Conservation (phyloP, 2,888 invertebrate genomes). For the Patella pellucida region DNA sequence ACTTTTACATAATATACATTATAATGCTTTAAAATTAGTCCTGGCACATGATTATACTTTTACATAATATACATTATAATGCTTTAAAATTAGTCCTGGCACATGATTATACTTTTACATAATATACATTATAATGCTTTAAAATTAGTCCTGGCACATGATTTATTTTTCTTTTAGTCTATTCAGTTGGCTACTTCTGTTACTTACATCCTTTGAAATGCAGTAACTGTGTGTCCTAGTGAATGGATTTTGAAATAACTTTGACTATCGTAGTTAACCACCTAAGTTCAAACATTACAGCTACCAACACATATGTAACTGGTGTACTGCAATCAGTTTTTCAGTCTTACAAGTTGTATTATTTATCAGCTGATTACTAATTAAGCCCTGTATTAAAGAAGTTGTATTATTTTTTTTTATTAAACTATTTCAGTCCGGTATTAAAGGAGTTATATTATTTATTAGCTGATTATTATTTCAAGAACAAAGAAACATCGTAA, state of each 20-base stretch:
- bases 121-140: conserved; percentile 14
- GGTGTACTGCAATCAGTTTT: too few relatives aligned
- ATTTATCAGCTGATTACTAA: too few relatives aligned
- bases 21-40: conserved; percentile 15
- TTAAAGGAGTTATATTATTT: conserved; percentile 84
- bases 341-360: too few relatives aligned
- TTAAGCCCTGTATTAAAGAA: conserved; percentile 71
- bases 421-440: conserved; percentile 49
- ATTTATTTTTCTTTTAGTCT: too few relatives aligned
- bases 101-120: conserved; percentile 23
- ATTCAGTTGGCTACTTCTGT: too few relatives aligned
- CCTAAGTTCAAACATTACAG: too few relatives aligned
- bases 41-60: conserved; percentile 20
- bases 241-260: too few relatives aligned
- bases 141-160: conserved; percentile 10
- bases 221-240: too few relatives aligned
- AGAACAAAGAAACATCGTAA: conserved; percentile 80
- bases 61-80: conserved; percentile 18
- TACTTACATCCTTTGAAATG: too few relatives aligned
- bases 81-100: conserved; percentile 15
- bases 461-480: conserved; percentile 93
- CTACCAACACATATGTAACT: too few relatives aligned
- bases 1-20: conserved; percentile 27
- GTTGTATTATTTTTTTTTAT: conserved; percentile 83
- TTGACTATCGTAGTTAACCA: too few relatives aligned